Evolutionary conservation across 2,797 vertebrate species (phyloP), one percentile per base, ranked within the genome.

Genomic region (Staurois parvus): DNA sequence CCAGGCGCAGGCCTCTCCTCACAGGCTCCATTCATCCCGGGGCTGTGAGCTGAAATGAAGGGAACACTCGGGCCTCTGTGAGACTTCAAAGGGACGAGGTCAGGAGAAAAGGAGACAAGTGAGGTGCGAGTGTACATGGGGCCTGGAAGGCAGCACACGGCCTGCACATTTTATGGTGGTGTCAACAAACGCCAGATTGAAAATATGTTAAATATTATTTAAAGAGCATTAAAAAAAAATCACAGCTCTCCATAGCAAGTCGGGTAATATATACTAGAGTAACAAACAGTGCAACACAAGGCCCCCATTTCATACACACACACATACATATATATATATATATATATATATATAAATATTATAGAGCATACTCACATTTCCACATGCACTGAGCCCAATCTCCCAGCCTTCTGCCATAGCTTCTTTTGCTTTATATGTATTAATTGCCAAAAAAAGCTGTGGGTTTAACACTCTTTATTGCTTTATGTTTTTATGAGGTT

Each of bases 11-110:
- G 66, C 73, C 77, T 76, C 45, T 59, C 37, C 42, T 86, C 78
- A 76, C 72, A 81, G 78, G 68, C 64, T 30, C 72, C 79, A 81
- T 86, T 86, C 78, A 86, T 81, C 28, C 77, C 75, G 72, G 79
- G 70, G 84, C 45, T 62, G 29, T 70, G 48, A 34, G 70, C 30
- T n/a, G 21, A 68, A 17, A 70, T 62, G 59, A 45, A 76, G 48
- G 45, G 81, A 76, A 86, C 84, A 86, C 78, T 69, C 73, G 21
- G 28, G 37, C 12, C 72, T 81, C 84, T 85, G 76, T 79, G 37
- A 78, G 67, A 72, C 84, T 86, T 86, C 84, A 81, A 85, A 85
- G 84, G 68, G 17, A 28, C 56, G 17, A 37, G 76, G 62, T 79
- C 76, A 52, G 70, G 24, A 48, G 45, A 74, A 73, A n/a, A 76